These are phyloP conservation scores for Triplophysa siluroides DNA, from an alignment of 2,113 vertebrate genomes.

Conservation along the genomic window DNA sequence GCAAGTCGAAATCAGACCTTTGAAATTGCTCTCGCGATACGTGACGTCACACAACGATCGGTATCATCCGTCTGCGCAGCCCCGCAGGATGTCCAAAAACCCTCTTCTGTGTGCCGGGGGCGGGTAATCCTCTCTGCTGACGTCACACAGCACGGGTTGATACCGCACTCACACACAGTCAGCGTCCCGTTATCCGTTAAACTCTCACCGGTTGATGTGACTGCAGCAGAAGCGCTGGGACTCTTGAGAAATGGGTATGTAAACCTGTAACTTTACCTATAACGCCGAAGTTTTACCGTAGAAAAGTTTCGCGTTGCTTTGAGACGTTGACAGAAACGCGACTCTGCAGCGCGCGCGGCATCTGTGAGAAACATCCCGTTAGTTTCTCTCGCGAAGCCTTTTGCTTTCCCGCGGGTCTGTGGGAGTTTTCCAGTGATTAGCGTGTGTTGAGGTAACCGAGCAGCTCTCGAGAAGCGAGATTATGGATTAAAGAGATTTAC, in stretches of 20 bases:
- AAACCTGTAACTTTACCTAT: neutral
- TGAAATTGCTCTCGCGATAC: too few species aligned
- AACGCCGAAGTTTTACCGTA: neutral
- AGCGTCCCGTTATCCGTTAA: constrained; percentile 50
- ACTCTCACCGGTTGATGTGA: constrained; percentile 54
- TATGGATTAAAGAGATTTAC: constrained; percentile 71
- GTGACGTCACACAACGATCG: too few species aligned
- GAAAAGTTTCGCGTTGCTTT: neutral
- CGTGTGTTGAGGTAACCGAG: constrained; percentile 53
- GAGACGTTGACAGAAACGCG: neutral
- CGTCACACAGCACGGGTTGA: constrained; percentile 67
- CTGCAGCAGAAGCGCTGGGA: constrained; percentile 50
- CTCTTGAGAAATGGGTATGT: constrained; percentile 67
- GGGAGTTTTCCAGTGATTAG: neutral
- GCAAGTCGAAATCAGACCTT: too few species aligned
- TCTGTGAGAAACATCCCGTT: neutral
- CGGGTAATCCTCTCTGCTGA: constrained; percentile 65
- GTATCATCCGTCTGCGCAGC: too few species aligned
- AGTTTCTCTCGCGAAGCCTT: neutral
- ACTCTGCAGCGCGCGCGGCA: neutral
- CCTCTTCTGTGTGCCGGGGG: constrained; percentile 3
- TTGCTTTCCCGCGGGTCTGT: neutral
- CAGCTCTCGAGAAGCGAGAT: constrained; percentile 65
- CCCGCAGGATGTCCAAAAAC: too few species aligned
- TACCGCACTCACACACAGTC: constrained; percentile 61